Conservation (phyloP, 2,797 vertebrate genomes). For the Triplophysa bombifrons region DNA sequence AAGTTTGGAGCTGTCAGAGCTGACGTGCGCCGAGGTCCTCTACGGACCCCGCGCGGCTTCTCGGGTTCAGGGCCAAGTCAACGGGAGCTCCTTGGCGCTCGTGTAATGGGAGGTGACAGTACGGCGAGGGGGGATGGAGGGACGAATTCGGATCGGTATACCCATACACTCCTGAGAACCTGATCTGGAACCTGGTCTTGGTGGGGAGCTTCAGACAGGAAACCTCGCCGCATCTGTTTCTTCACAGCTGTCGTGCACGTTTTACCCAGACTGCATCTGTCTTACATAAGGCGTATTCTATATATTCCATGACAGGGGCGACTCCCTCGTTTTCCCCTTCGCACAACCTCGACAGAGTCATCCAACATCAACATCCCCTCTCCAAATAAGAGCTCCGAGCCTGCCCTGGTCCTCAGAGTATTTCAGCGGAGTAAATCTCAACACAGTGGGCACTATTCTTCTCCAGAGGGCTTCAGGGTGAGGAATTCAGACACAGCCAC, state of each 20-base stretch:
- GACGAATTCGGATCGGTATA: slow-evolving; percentile 55
- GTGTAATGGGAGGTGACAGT: slow-evolving; percentile 62
- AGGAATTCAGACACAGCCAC: slow-evolving; percentile 62
- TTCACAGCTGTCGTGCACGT: slow-evolving; percentile 11
- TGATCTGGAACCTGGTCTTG: slow-evolving; percentile 58
- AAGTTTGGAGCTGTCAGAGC: slow-evolving; percentile 60
- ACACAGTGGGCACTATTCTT: slow-evolving; percentile 61
- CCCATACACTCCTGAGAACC: slow-evolving; percentile 54
- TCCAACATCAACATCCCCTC: slow-evolving; percentile 56
- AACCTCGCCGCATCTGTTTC: neutral
- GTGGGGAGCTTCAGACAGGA: slow-evolving; percentile 40
- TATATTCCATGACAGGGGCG: slow-evolving; percentile 49
- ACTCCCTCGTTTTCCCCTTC: slow-evolving; percentile 52
- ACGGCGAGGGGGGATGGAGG: slow-evolving; percentile 37
- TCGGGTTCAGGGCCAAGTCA: slow-evolving; percentile 64
- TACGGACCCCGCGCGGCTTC: slow-evolving; percentile 49
- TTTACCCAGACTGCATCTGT: slow-evolving; percentile 44
- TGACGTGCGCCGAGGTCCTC: slow-evolving; percentile 57
- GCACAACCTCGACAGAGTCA: slow-evolving; percentile 51
- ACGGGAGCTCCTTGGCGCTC: slow-evolving; percentile 40
- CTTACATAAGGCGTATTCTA: slow-evolving; percentile 34
- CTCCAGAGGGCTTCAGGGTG: slow-evolving; percentile 45
- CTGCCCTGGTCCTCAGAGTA: slow-evolving; percentile 31
- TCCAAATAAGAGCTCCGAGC: slow-evolving; percentile 30
- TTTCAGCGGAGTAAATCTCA: slow-evolving; percentile 42